A percentile compares a stretch with the other conserved stretches of the same genome.
These are phyloP conservation scores for Micropoecilia bifurca DNA, from an alignment of 2,797 vertebrate species.

Conservation along the genomic window DNA sequence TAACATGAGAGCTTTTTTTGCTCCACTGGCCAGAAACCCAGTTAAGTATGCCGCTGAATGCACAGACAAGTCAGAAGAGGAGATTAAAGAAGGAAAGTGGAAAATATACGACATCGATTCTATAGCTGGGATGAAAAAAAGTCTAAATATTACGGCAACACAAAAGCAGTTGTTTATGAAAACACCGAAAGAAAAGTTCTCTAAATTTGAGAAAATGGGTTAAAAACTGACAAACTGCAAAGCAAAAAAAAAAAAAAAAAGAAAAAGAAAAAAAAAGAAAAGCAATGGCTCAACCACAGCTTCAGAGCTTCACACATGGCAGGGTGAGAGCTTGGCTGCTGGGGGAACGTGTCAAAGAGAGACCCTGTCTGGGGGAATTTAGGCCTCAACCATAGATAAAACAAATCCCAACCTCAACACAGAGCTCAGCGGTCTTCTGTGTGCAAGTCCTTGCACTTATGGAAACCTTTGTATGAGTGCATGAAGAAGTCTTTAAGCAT, in stretches of 20 bases:
- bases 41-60: constrained; percentile 68
- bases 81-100: constrained; percentile 50
- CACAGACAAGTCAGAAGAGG: constrained; percentile 34
- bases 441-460: constrained; percentile 38
- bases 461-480: constrained; percentile 13
- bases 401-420: constrained; percentile 74
- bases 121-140: constrained; percentile 11
- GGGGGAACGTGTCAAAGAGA: constrained; percentile 69
- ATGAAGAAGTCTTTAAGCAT: constrained; percentile 13
- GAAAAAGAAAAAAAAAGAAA: constrained; percentile 41
- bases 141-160: not conserved
- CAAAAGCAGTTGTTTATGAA: constrained; percentile 14
- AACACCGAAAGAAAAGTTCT: constrained; percentile 44
- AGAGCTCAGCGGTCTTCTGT: constrained; percentile 65
- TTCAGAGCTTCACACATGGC: constrained; percentile 77
- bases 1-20: constrained; percentile 24
- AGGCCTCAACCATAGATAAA: constrained; percentile 80
- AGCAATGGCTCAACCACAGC: constrained; percentile 63
- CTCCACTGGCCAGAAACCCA: constrained; percentile 47
- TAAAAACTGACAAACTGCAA: constrained; percentile 9
- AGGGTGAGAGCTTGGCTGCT: constrained; percentile 65
- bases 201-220: constrained; percentile 36
- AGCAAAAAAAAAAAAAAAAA: constrained; percentile 10
- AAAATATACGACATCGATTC: constrained; percentile 28
- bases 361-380: constrained; percentile 79